phyloP scores from a whole-genome alignment of 2,113 vertebrate species.

The Alligator mississippiensis region DNA sequence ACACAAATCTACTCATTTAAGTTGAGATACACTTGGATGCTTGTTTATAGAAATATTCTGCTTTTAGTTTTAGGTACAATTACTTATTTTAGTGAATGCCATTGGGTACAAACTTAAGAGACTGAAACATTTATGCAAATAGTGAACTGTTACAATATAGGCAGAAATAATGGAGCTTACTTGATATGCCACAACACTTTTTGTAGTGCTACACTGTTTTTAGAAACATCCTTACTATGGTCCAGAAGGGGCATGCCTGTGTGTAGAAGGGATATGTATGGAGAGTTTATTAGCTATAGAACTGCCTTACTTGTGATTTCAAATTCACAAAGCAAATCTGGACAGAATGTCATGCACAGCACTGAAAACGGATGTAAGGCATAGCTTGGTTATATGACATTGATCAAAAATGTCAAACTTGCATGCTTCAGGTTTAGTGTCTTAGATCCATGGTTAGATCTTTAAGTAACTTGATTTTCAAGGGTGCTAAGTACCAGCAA shows the following conservation, averaged over 20 bases:
- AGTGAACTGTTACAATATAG: background rate
- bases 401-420: background rate
- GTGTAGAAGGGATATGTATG: background rate
- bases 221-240: background rate
- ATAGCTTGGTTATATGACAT: background rate
- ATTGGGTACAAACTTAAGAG: background rate
- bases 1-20: background rate
- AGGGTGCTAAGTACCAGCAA: background rate
- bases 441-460: background rate
- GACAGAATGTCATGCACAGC: background rate
- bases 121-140: background rate
- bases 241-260: background rate
- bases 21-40: background rate
- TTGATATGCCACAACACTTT: accelerated
- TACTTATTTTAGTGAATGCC: background rate
- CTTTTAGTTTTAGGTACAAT: background rate
- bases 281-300: accelerated
- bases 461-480: background rate
- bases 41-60: background rate
- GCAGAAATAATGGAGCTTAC: background rate
- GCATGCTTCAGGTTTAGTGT: background rate
- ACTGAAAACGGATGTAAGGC: background rate
- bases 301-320: accelerated
- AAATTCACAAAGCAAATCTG: background rate
- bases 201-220: accelerated